phyloP scores from a whole-genome alignment of 2,113 vertebrate species.

The Numida meleagris region DNA sequence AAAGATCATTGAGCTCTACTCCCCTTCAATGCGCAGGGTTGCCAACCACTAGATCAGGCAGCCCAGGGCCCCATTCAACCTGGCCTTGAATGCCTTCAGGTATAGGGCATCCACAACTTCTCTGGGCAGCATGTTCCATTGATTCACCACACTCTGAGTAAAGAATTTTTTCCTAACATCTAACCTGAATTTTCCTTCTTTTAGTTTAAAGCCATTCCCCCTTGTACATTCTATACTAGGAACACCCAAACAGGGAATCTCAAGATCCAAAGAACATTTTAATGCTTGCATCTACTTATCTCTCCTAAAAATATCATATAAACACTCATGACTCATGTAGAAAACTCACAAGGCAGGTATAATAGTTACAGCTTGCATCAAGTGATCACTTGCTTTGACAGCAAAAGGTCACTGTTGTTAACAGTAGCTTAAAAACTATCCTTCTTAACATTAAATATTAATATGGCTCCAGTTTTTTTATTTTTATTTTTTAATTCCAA shows the following conservation, averaged over 20 bases:
- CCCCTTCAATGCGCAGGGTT: no score
- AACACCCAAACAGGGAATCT: background rate
- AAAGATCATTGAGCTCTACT: no score
- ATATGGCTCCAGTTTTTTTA: background rate
- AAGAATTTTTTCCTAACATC: no score
- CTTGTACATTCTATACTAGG: background rate
- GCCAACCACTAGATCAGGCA: no score
- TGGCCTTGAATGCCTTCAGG: no score
- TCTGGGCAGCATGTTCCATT: no score
- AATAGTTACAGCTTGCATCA: background rate
- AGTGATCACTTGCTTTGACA: conserved; percentile 2
- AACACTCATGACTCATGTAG: background rate
- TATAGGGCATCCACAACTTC: no score
- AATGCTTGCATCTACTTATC: background rate
- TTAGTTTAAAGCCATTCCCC: no score
- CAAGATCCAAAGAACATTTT: background rate
- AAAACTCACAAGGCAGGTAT: background rate
- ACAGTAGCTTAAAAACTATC: conserved; percentile 2
- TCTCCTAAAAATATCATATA: background rate
- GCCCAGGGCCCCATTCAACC: no score
- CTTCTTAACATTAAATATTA: background rate
- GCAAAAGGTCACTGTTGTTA: background rate
- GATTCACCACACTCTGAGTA: no score
- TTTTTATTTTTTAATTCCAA: background rate
- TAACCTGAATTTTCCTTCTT: no score